Evolutionary conservation across 37 sponge, comb jelly and placozoan genomes (phyloP).

Genomic region (Cliona cf. orientalis): DNA sequence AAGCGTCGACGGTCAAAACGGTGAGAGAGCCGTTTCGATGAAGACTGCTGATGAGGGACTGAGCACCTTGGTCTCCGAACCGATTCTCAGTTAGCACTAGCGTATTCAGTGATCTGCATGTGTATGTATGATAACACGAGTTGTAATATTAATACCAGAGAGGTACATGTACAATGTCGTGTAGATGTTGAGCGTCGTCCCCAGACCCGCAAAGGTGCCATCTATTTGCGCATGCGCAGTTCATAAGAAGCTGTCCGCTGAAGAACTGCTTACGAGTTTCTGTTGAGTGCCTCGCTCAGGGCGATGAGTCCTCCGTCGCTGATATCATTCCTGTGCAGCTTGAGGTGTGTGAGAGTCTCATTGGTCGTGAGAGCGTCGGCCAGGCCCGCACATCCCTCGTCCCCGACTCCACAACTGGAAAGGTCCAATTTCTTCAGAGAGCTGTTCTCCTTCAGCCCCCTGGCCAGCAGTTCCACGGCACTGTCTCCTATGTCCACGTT

Average conservation of each 20-base stretch:
- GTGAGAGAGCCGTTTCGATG: conserved; percentile 31
- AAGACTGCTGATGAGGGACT: conserved; percentile 10
- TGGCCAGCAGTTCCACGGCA: conserved; percentile 23
- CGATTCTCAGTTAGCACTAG: conserved; percentile 35
- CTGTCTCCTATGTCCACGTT: conserved; percentile 17
- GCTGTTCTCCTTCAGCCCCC: conserved; percentile 25
- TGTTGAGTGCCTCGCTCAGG: conserved; percentile 11
- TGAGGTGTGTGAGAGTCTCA: conserved; percentile 12
- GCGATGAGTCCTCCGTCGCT: conserved; percentile 35
- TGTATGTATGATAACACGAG: too few relatives aligned
- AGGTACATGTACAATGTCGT: too few relatives aligned
- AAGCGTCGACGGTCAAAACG: neutral
- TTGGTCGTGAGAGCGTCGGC: conserved; percentile 29
- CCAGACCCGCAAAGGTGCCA: too few relatives aligned
- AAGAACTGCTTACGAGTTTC: too few relatives aligned
- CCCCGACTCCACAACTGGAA: conserved; percentile 43
- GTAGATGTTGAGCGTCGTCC: too few relatives aligned
- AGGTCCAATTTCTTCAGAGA: conserved; percentile 9
- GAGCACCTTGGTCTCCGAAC: conserved; percentile 21
- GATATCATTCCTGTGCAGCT: conserved; percentile 25
- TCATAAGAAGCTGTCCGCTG: too few relatives aligned
- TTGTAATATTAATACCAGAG: too few relatives aligned
- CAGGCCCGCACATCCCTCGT: conserved; percentile 41
- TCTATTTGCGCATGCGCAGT: too few relatives aligned
- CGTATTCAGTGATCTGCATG: conserved; percentile 2